Evolutionary conservation across 2,797 vertebrate species (phyloP).

Genomic region (Galago senegalensis): DNA sequence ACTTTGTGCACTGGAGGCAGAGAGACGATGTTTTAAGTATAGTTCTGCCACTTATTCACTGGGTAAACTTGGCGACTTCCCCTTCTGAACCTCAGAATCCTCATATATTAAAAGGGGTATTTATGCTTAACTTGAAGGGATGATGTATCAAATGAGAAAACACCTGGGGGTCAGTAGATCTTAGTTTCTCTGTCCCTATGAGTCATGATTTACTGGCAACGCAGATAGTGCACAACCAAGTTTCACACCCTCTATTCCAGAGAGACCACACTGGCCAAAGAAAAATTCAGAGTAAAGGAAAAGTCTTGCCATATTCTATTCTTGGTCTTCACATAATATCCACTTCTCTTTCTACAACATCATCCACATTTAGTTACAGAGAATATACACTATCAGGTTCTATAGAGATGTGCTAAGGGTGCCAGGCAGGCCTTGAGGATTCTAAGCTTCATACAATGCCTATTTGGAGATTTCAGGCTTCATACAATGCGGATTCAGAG

Average conservation of each 20-base stretch:
- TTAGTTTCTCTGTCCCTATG: not conserved
- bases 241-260: not conserved
- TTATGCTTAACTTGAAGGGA: not conserved
- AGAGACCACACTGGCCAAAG: not conserved
- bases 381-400: conserved; percentile 56
- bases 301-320: not conserved
- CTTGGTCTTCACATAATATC: not conserved
- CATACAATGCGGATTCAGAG: conserved; percentile 54
- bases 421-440: not conserved
- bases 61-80: not conserved
- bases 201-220: not conserved
- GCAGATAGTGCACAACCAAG: not conserved
- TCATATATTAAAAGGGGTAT: not conserved
- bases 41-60: not conserved
- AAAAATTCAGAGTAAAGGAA: not conserved
- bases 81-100: not conserved
- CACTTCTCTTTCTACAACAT: conserved; percentile 23
- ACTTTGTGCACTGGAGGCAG: not conserved
- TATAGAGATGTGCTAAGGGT: conserved; percentile 55
- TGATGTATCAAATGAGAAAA: conserved; percentile 24
- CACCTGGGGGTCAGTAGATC: not conserved
- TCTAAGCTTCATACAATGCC: conserved; percentile 41
- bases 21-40: not conserved
- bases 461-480: conserved; percentile 75
- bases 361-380: conserved; percentile 19